Base-by-base conservation (phyloP, 2,888 invertebrate genomes). In the Ashinkailepas kermadecensis region DNA sequence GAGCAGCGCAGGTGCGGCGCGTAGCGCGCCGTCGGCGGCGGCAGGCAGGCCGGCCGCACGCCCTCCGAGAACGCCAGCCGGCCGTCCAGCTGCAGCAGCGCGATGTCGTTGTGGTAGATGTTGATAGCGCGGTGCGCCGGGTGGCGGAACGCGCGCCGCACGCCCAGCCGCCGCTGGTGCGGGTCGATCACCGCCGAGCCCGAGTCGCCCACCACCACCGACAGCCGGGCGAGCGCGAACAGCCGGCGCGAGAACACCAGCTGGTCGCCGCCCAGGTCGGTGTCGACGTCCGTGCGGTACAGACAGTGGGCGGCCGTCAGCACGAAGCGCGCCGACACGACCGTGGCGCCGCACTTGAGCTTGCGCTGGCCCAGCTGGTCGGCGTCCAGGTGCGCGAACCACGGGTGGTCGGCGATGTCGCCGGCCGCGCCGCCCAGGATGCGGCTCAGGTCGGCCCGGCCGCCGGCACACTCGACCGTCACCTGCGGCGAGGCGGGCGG, bases 21-120 rank as follows among this genome's bases (percentile, higher is more conserved):
- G 84, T 93, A 91, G 15, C 87, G 86, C 0, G 89, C 87, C 67
- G 89, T 88, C 39, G 88, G 88, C 0, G 90, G 87, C 0, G 94
- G 93, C 83, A 95, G 87, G 86, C 95, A 95, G 83, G 93, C 91
- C 0, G 94, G 93, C 87, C 93, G 92, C 3, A 94, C 90, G 85
- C 91, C 90, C 80, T 91, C 89, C 82, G 90, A 92, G 84, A 93
- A 90, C 58, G 25, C 59, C 58, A 79, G 23, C 8, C 23, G 57
- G 4, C 59, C 79, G 57, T 23, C 79, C 58, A 79, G 58, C 79
- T 79, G 23, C 15, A 79, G 58, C 79, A 79, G 58, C 79, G 79
- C 79, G 13, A 79, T 0, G 25, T 79, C 79, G 79, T 79, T 79
- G 79, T 79, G 79, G 79, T 79, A 79, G 79, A 79, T 23, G 79